Evolutionary conservation across 1,140 invertebrate species (phyloP), one percentile per base, ranked within the genome.

Genomic region (Harpegnathos saltator): DNA sequence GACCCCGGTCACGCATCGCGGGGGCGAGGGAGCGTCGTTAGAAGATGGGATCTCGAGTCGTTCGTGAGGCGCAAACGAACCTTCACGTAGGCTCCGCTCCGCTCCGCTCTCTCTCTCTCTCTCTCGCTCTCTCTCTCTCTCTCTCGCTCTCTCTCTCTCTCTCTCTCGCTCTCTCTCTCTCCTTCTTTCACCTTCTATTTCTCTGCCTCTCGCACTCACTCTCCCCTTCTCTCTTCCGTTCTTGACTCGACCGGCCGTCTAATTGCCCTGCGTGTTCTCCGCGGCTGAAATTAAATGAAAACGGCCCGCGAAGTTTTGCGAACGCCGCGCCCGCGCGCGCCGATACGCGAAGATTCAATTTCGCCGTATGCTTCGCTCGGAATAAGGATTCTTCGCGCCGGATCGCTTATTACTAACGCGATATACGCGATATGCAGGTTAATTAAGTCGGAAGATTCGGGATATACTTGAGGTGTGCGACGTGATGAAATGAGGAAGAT

Each of bases 1-100:
- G 91, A 91, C 85, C 89, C 91, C 78, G 85, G 91, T 92, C 92
- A 92, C 92, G 92, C 91, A 85, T 90, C 88, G 84, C 82, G 56
- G n/a, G 56, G 65, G 74, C 24, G 66, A 62, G 84, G 78, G 74
- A 83, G 69, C 87, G 81, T 90, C 85, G 88, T 85, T 90, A 80
- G 83, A 59, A 90, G 91, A 92, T 92, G 88, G 86, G 90, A 92
- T 91, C 91, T 91, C 84, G 66, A 86, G 86, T 69, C 81, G 77
- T 24, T 89, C 90, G 90, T 85, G 80, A 91, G 78, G 78, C 87
- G 90, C 89, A 88, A 91, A 89, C 85, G 86, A 88, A 89, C 78
- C 89, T 89, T 85, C 63, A 74, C 81, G 58, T 22, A 59, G 50
- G 19, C 24, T 33, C 73, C 54, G 12, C 4, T 69, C 22, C n/a